Base-by-base conservation (phyloP, 2,888 invertebrate genomes). In the Drosophila cognata region DNA sequence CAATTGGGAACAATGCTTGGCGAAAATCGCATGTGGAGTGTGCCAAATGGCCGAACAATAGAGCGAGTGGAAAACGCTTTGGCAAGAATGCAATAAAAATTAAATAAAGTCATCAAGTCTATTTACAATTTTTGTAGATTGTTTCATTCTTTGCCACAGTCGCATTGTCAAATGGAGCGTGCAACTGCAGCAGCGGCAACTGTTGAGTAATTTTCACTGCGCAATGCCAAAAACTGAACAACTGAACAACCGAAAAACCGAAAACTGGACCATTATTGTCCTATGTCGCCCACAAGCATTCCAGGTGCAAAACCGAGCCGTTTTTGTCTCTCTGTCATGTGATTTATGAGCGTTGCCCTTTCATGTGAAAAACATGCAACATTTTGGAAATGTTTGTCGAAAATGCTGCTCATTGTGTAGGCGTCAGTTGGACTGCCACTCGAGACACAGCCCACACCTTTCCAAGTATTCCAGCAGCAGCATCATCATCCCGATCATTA, bases 81-180 rank as follows among this genome's bases (percentile, higher is more conserved):
- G 71, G 36, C 58, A 28, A 28, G 84, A 79, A 77, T 82, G 88
- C 87, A 90, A 88, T 88, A 90, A 88, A 88, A 88, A 88, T 79
- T 86, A 88, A 88, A 88, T 88, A 88, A 88, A 88, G 88, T 88
- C 88, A 88, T 88, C 88, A 84, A 82, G 79, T 77, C 80, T 83
- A 86, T 87, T 80, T 89, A 89, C 83, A 81, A 79, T 81, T 82
- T 87, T 82, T 53, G 56, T 57, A 83, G 88, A 89, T 82, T 77
- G 77, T 77, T 73, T 79, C 80, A 81, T 75, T 77, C 72, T 77
- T 28, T 36, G 48, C 46, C 28, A 71, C 71, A 65, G 52, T 8
- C 58, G 71, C 84, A 80, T 88, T 86, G 88, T 88, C 82, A 81
- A 83, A 77, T 80, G 84, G 77, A 82, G 89, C 87, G 82, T 81